Conservation (phyloP, 1,140 invertebrate genomes). For the Cotesia vestalis region DNA sequence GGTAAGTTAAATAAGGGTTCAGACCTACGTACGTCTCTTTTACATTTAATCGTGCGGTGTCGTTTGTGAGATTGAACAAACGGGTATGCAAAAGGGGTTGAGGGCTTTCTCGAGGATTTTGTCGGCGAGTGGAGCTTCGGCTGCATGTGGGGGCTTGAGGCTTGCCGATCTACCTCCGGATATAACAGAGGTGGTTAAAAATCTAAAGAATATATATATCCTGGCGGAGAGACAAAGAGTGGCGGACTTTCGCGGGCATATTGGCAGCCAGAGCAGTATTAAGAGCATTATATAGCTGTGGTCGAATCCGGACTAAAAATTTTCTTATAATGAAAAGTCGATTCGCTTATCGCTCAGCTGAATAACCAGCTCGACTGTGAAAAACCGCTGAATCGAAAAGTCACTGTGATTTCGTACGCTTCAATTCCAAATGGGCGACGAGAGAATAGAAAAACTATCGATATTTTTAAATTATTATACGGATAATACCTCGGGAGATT, state of each 20-base stretch:
- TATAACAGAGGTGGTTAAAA: too few species aligned
- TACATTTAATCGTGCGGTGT: constrained; percentile 40
- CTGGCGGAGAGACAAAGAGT: too few species aligned
- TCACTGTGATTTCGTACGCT: constrained; percentile 14
- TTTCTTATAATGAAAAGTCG: constrained; percentile 34
- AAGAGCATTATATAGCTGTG: too few species aligned
- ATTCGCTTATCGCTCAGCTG: constrained; percentile 32
- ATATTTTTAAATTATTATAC: too few species aligned
- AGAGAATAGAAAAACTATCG: not conserved
- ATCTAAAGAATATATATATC: too few species aligned
- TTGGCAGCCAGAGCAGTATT: too few species aligned
- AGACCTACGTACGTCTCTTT: constrained; percentile 30
- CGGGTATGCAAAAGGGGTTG: not conserved
- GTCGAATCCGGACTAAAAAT: not conserved
- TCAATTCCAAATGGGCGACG: not conserved
- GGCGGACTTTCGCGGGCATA: too few species aligned
- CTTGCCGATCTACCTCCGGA: too few species aligned
- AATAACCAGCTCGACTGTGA: constrained; percentile 7
- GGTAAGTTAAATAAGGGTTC: constrained; percentile 15
- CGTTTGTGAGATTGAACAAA: constrained; percentile 19
- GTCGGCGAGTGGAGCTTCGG: too few species aligned
- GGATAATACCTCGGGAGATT: too few species aligned
- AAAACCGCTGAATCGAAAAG: constrained; percentile 26
- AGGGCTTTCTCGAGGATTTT: too few species aligned
- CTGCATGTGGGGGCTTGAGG: too few species aligned